These are phyloP conservation scores for Hyperopisus bebe DNA, from an alignment of 2,113 vertebrate genomes.

Conservation along the genomic window DNA sequence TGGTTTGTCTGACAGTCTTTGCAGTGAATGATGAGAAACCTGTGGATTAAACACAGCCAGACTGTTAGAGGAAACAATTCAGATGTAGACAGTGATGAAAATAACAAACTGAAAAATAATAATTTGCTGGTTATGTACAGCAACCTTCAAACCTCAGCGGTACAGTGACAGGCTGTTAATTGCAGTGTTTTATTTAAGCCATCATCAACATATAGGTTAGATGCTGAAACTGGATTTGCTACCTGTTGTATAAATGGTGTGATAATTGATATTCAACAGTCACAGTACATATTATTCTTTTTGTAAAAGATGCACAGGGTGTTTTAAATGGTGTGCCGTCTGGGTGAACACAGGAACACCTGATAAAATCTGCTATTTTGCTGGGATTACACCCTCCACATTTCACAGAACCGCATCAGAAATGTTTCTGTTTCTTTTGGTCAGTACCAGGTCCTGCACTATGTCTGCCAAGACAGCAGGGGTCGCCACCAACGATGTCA, in stretches of 20 bases:
- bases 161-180: background rate
- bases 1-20: background rate
- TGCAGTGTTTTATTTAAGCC: background rate
- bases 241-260: background rate
- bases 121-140: background rate
- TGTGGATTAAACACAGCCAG: background rate
- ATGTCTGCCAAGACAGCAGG: constrained; percentile 57
- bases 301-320: background rate
- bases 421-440: background rate
- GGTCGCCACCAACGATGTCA: constrained; percentile 59
- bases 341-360: background rate
- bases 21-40: background rate
- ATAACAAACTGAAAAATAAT: background rate
- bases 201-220: background rate
- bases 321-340: background rate
- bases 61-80: background rate
- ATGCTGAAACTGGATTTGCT: background rate
- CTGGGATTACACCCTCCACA: background rate
- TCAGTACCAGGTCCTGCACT: constrained; percentile 46
- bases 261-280: background rate
- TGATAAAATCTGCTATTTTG: background rate
- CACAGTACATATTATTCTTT: background rate
- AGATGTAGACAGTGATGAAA: background rate
- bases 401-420: background rate
- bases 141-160: background rate